Evolutionary conservation across 1,140 invertebrate species (phyloP).

Genomic region (Temnothorax curvispinosus): DNA sequence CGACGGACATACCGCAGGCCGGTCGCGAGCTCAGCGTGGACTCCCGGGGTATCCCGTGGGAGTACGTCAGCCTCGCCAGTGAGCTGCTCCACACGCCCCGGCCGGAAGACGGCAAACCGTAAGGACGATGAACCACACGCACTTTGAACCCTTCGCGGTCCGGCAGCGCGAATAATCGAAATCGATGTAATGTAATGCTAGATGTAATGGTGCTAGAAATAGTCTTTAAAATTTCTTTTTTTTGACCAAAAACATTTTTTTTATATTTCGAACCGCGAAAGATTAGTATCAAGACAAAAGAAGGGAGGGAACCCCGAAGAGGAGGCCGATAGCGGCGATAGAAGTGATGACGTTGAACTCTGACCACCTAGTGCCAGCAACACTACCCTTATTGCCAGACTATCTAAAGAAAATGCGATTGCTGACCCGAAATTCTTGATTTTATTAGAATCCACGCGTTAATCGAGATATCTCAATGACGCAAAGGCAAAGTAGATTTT

Average conservation of each 20-base stretch:
- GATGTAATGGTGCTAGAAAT: too few species aligned
- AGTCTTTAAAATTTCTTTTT: neutral
- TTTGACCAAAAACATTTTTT: neutral
- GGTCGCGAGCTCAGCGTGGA: constrained; percentile 83
- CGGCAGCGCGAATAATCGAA: neutral
- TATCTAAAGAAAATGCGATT: neutral
- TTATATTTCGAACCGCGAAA: constrained; percentile 4
- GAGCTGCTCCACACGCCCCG: constrained; percentile 81
- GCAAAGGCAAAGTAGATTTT: neutral
- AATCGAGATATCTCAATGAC: neutral
- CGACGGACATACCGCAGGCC: constrained; percentile 82
- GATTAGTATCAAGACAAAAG: neutral
- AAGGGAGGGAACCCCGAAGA: constrained; percentile 12
- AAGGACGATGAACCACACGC: constrained; percentile 68
- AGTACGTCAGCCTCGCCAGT: constrained; percentile 83
- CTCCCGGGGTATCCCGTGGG: constrained; percentile 83
- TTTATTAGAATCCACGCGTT: neutral
- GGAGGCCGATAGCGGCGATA: constrained; percentile 25
- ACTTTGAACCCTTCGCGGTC: neutral
- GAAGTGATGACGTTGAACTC: constrained; percentile 6
- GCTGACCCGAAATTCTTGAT: neutral
- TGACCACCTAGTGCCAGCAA: neutral
- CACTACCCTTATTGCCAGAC: too few species aligned
- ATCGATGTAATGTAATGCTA: neutral
- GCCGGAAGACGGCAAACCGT: constrained; percentile 78